Conservation (phyloP, 2,113 vertebrate genomes). For the Myxocyprinus asiaticus region DNA sequence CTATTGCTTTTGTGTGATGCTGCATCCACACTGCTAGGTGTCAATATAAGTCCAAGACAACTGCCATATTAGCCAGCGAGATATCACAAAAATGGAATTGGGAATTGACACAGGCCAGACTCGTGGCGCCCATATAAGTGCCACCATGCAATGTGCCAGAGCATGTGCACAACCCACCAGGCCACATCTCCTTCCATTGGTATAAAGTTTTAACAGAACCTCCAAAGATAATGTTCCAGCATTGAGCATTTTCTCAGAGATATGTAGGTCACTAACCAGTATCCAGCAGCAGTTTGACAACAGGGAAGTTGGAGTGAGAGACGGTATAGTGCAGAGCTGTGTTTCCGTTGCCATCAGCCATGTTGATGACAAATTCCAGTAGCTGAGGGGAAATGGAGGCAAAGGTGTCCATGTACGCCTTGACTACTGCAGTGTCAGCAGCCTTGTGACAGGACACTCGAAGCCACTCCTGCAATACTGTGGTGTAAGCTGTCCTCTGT, state of each 20-base stretch:
- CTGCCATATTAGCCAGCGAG: too few relatives aligned
- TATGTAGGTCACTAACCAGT: constrained; percentile 75
- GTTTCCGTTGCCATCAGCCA: constrained; percentile 88
- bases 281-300: constrained; percentile 85
- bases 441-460: constrained; percentile 85
- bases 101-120: too few relatives aligned
- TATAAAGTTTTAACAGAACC: too few relatives aligned
- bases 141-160: too few relatives aligned
- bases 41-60: too few relatives aligned
- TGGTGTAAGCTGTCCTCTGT: constrained; percentile 83
- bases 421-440: constrained; percentile 77
- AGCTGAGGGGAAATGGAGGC: constrained; percentile 79
- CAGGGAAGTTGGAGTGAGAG: constrained; percentile 90
- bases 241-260: neutral
- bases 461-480: constrained; percentile 87
- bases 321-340: constrained; percentile 91
- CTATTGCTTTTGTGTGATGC: too few relatives aligned
- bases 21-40: too few relatives aligned
- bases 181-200: too few relatives aligned
- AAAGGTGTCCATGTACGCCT: constrained; percentile 80
- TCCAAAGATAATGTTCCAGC: neutral
- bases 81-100: too few relatives aligned
- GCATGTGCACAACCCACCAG: too few relatives aligned
- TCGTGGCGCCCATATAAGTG: too few relatives aligned
- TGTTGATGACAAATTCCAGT: constrained; percentile 88